A percentile compares a stretch with the other conserved stretches of the same genome.
Conservation (phyloP, 2,797 vertebrate species). For the Megaceryle alcyon region DNA sequence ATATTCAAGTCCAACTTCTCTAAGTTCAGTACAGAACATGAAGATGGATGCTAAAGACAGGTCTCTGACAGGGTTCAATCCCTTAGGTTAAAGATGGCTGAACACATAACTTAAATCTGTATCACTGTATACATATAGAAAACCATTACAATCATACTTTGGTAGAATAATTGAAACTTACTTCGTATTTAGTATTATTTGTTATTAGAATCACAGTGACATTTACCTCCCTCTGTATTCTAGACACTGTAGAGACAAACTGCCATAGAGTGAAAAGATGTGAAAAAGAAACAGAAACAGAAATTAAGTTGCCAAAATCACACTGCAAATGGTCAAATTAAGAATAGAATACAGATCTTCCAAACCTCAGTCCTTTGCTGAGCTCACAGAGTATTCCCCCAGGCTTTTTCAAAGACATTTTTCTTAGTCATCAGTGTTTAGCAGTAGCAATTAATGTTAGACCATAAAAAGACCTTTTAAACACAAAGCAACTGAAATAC, state of each 20-base stretch:
- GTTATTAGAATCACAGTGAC: background rate
- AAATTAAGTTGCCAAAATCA: background rate
- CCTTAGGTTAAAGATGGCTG: background rate
- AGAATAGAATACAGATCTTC: background rate
- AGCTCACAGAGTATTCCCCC: background rate
- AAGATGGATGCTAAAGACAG: background rate
- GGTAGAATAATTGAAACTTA: background rate
- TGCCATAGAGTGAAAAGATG: background rate
- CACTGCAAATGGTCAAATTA: background rate
- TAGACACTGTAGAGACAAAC: background rate
- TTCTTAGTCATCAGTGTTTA: background rate
- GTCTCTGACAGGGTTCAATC: background rate
- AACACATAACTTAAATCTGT: background rate
- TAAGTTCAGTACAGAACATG: background rate
- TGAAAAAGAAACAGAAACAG: background rate
- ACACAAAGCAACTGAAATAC: background rate
- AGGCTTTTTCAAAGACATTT: background rate
- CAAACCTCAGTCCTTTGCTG: background rate
- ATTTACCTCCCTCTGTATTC: background rate
- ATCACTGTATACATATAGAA: background rate
- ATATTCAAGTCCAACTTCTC: background rate
- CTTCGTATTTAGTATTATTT: background rate
- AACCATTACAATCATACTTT: background rate
- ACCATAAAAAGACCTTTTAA: background rate
- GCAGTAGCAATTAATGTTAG: background rate